phyloP scores from a whole-genome alignment of 2,797 vertebrate species.

The Adelosebastes latens region DNA sequence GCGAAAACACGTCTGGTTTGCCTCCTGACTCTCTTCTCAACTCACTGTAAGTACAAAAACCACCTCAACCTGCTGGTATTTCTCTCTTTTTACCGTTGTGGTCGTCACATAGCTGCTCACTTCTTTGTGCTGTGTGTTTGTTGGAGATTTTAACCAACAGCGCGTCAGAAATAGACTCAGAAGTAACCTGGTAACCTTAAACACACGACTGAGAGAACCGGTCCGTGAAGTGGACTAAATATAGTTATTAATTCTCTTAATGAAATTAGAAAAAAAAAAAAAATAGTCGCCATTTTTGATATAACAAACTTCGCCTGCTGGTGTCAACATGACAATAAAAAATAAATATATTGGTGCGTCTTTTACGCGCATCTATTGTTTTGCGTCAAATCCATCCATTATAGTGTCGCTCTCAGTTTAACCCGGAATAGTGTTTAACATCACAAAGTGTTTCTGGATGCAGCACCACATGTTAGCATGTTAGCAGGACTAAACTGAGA shows the following conservation, averaged over 20 bases:
- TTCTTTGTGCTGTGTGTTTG: constrained; percentile 24
- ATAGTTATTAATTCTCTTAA: constrained; percentile 4
- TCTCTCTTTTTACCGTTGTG: rapidly evolving
- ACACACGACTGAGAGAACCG: constrained; percentile 30
- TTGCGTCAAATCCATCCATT: too few species aligned
- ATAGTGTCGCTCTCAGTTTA: too few species aligned
- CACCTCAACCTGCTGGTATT: not conserved
- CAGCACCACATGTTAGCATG: too few species aligned
- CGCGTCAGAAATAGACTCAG: not conserved
- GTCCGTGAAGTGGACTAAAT: not conserved
- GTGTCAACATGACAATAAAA: not conserved
- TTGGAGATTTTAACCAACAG: not conserved
- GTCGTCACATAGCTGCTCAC: not conserved
- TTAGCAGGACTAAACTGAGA: too few species aligned
- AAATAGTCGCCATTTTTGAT: constrained; percentile 50
- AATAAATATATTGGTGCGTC: too few species aligned
- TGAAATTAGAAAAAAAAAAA: not conserved
- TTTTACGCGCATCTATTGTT: too few species aligned
- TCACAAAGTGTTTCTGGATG: too few species aligned
- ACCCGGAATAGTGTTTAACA: too few species aligned
- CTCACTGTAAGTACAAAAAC: constrained; percentile 82
- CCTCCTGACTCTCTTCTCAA: constrained; percentile 83
- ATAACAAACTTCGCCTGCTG: constrained; percentile 2
- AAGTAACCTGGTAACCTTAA: constrained; percentile 14
- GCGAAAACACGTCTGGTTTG: constrained; percentile 84